Evolutionary conservation across 1,140 invertebrate species (phyloP).

Genomic region (Ceratina australensis): DNA sequence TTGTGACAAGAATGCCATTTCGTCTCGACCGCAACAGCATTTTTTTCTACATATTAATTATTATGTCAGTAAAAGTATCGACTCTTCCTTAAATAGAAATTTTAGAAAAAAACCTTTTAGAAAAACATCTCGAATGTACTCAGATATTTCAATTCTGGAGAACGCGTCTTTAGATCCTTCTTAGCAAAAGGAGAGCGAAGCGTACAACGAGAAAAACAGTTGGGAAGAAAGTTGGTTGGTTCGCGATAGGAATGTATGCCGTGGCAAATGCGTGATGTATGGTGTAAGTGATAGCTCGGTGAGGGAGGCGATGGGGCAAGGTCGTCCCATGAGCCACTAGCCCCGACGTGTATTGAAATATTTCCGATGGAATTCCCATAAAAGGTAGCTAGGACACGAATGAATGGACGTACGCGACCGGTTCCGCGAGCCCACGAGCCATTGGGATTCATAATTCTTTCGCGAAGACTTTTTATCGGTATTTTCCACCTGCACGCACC

Average conservation of each 20-base stretch:
- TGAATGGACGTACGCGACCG: conserved; percentile 50
- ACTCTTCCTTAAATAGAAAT: too few relatives aligned
- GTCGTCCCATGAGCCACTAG: conserved; percentile 37
- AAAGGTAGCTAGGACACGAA: conserved; percentile 52
- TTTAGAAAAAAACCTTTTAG: too few relatives aligned
- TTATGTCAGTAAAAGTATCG: too few relatives aligned
- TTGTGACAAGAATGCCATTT: too few relatives aligned
- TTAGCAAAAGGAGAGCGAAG: background rate
- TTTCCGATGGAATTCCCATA: conserved; percentile 66
- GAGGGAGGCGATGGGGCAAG: conserved; percentile 32
- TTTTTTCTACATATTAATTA: too few relatives aligned
- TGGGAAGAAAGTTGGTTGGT: background rate
- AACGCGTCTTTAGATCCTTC: too few relatives aligned
- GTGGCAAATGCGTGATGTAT: conserved; percentile 31
- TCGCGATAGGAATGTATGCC: conserved; percentile 29
- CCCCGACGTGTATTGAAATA: conserved; percentile 62
- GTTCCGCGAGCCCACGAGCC: conserved; percentile 31
- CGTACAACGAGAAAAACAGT: background rate
- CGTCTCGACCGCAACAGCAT: too few relatives aligned
- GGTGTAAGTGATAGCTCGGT: conserved; percentile 39
- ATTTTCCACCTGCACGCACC: conserved; percentile 57
- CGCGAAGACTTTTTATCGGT: conserved; percentile 58
- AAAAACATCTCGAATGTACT: too few relatives aligned
- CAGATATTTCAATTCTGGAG: too few relatives aligned
- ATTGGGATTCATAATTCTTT: conserved; percentile 64